Base-by-base conservation (phyloP, 2,797 vertebrate species). In the Pantherophis vulpinus region DNA sequence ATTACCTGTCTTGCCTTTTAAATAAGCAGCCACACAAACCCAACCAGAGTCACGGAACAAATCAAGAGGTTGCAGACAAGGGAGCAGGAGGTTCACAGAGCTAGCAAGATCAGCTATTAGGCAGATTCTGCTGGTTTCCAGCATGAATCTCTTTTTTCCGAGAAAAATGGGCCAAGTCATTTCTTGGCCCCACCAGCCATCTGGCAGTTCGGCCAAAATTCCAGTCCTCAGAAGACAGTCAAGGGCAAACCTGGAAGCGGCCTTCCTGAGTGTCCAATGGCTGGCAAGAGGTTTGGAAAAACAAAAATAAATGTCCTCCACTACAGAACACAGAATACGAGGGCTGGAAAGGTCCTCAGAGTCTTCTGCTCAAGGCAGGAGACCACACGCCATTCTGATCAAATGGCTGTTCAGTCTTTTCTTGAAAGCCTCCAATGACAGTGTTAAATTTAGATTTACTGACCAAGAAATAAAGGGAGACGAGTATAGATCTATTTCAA, bases 91-190 rank as follows among this genome's bases (percentile, higher is more conserved):
- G 89, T 92, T 94, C 93, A 37, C 42, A 74, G 92, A 86, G 0
- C 9, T 88, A 94, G 58, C 93, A 89, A 93, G 89, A 0, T 0
- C 92, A 91, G 94, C 86, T 29, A 93, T 93, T 95, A 90, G 86
- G 25, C 56, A 93, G 87, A 92, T 90, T 9, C 92, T 88, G 89
- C 0, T 55, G 29, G 4, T 59, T 92, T n/a, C 91, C 86, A 10
- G 56, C 92, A 63, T 42, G 92, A 66, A 93, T 95, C 93, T 94
- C 74, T 92, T 95, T 94, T 88, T 94, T 86, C 92, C 47, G 54
- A 0, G 27, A 92, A 92, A 92, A 88, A 93, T 74, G 93, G 91
- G 47, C 87, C 32, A 92, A 86, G 8, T 18, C 86, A 5, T 13
- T 95, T 92, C 95, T 79, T 42, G 74, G 20, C 74, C 2, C 1